Evolutionary conservation across 2,797 vertebrate species (phyloP), one percentile per base, ranked within the genome.

Genomic region (Intellagama lesueurii): DNA sequence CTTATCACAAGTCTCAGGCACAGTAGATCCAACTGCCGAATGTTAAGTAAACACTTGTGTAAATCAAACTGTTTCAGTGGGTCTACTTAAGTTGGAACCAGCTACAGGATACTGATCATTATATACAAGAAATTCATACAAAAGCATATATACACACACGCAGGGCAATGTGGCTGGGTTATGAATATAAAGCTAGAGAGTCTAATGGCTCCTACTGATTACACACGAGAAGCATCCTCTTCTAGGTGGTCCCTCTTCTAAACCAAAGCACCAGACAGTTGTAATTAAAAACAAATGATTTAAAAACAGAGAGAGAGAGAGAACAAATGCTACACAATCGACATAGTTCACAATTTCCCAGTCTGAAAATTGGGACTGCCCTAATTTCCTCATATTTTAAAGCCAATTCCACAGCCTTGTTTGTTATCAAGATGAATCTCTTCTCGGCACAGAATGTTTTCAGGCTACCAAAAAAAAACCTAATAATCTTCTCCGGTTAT

Each of bases 281-380:
- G 49, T 93, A 94, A 96, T 95, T 91, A 90, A 95, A 95, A 95
- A 87, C 92, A 95, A 96, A 94, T 89, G 88, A 88, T 83, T 72
- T 88, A 35, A 81, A 81, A 64, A 88, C 89, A 26, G n/a, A 14
- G 17, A n/a, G 24, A 9, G 26, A 69, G 5, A 19, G 78, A 73
- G 8, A 84, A 77, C 47, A 22, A 49, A 79, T 32, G 64, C 64
- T 49, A 32, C 44, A 68, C 76, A 49, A n/a, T 9, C 83, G 56
- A 87, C 0, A 1, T n/a, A 86, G 86, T 85, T 40, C 2, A 1
- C 0, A 70, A 79, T 88, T 88, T 90, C 69, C 85, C 87, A 66
- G 75, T 79, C 88, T 90, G 5, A 91, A 73, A 88, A 44, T 82
- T 7, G 72, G 64, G 5, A 83, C 9, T 75, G 87, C 81, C 35